A percentile compares a stretch with the other conserved stretches of the same genome.
Conservation (phyloP, 2,797 vertebrate species). For the Danio aesculapii region DNA sequence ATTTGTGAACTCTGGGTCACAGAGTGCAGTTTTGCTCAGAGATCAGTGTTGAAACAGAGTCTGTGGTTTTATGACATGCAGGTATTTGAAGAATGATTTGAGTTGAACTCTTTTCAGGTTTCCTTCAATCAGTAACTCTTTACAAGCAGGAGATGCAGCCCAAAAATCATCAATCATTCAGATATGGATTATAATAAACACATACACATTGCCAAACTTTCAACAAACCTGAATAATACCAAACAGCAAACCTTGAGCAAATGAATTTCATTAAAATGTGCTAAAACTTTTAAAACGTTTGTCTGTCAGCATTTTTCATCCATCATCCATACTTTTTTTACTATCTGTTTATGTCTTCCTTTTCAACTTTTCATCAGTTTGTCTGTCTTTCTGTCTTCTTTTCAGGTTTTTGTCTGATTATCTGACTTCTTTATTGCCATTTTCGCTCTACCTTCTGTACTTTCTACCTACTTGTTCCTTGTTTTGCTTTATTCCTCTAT, state of each 20-base stretch:
- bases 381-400: no score
- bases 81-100: slow-evolving; percentile 37
- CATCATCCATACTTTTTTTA: not conserved
- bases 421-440: not conserved
- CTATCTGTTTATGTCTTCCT: not conserved
- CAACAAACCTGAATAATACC: not conserved
- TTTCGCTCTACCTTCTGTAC: not conserved
- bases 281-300: not conserved
- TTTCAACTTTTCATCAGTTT: no score
- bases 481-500: not conserved
- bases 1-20: not conserved
- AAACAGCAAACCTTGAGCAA: not conserved
- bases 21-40: not conserved
- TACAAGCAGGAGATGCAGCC: slow-evolving; percentile 35
- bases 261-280: slow-evolving; percentile 3
- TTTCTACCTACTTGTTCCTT: not conserved
- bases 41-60: slow-evolving; percentile 18
- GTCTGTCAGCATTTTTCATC: not conserved
- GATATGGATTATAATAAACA: not conserved
- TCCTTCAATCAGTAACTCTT: slow-evolving; percentile 44
- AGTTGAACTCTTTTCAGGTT: slow-evolving; percentile 22
- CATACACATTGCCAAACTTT: not conserved
- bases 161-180: slow-evolving; percentile 37
- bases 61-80: slow-evolving; percentile 21
- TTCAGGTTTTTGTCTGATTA: not conserved